A percentile compares a stretch with the other conserved stretches of the same genome.
Evolutionary conservation across 2,888 invertebrate species (phyloP).

Genomic region (Cheilosia soror): DNA sequence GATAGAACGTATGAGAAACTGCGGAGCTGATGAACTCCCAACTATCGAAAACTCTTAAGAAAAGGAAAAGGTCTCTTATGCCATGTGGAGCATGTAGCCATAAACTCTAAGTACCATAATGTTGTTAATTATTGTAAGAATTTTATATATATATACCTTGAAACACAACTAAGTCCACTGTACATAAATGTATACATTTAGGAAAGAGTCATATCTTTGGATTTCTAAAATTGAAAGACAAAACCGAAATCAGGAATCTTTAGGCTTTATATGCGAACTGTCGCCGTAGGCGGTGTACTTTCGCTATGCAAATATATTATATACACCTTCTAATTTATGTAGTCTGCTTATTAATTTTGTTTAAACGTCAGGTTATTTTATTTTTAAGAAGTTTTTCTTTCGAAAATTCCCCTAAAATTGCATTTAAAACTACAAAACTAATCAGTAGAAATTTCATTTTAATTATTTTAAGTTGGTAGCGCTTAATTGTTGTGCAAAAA

Average conservation of each 20-base stretch:
- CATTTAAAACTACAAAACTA: constrained; percentile 61
- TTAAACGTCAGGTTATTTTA: constrained; percentile 25
- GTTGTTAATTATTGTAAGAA: constrained; percentile 58
- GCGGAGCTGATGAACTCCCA: constrained; percentile 1
- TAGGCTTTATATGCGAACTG: constrained; percentile 73
- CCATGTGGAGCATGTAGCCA: constrained; percentile 74
- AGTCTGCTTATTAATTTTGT: constrained; percentile 28
- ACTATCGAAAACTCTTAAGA: constrained; percentile 55
- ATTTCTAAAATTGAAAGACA: constrained; percentile 74
- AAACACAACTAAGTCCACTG: constrained; percentile 64
- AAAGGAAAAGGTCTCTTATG: constrained; percentile 61
- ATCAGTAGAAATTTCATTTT: constrained; percentile 17
- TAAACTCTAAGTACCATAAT: constrained; percentile 66
- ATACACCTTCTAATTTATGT: constrained; percentile 14
- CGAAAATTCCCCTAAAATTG: constrained; percentile 57
- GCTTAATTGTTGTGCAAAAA: constrained; percentile 66
- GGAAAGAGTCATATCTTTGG: constrained; percentile 74
- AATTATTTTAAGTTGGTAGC: constrained; percentile 53
- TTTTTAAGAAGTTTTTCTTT: constrained; percentile 23
- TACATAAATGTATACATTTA: constrained; percentile 57
- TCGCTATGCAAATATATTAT: constrained; percentile 53
- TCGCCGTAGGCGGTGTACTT: constrained; percentile 26
- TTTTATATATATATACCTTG: constrained; percentile 61
- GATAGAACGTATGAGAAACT: constrained; percentile 38
- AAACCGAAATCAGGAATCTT: constrained; percentile 74